phyloP scores from a whole-genome alignment of 1,140 invertebrate genomes.

The Zophobas morio region DNA sequence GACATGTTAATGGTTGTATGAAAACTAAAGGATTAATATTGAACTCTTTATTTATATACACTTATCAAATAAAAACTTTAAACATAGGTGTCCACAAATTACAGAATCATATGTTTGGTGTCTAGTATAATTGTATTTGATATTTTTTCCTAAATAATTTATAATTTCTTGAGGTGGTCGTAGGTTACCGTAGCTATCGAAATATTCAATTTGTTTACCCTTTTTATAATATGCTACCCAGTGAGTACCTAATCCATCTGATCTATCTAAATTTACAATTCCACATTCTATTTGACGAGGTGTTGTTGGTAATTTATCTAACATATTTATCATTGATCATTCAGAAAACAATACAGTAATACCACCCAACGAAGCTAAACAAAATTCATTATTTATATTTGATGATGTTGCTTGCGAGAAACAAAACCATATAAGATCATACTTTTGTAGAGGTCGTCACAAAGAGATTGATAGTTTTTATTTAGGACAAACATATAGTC shows the following conservation, averaged over 20 bases:
- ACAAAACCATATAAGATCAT: constrained; percentile 64
- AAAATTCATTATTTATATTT: constrained; percentile 66
- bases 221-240: constrained; percentile 63
- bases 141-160: constrained; percentile 54
- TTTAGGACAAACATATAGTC: constrained; percentile 65
- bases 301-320: constrained; percentile 41
- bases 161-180: constrained; percentile 57
- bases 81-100: constrained; percentile 47
- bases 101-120: constrained; percentile 15
- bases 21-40: neutral
- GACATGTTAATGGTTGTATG: too few species aligned
- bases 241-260: constrained; percentile 59
- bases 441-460: constrained; percentile 66
- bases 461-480: constrained; percentile 60
- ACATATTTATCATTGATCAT: too few species aligned
- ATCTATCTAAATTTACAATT: constrained; percentile 63
- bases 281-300: constrained; percentile 55
- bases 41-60: neutral
- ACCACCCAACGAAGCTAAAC: constrained; percentile 52
- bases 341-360: constrained; percentile 60
- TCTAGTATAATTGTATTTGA: constrained; percentile 37
- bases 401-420: constrained; percentile 66
- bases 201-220: constrained; percentile 59
- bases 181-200: constrained; percentile 63
- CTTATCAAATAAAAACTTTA: constrained; percentile 43